Conservation (phyloP, 37 sponge, comb jelly and placozoan species). For the Ephydatia muelleri region DNA sequence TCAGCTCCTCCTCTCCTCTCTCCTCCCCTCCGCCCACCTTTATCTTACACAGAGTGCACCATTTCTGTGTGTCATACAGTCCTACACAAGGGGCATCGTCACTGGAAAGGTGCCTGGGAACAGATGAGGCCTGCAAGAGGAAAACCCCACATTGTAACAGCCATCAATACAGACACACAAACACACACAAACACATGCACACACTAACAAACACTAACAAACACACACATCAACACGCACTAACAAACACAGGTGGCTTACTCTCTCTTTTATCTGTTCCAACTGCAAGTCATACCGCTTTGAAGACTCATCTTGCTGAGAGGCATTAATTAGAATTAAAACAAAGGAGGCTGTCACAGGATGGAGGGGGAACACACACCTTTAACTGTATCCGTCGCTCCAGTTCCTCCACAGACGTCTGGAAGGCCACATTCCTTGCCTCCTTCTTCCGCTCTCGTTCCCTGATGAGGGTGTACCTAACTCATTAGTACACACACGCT, state of each 20-base stretch:
- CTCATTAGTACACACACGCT: not conserved
- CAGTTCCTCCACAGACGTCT: conserved; percentile 55
- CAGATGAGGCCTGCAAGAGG: not conserved
- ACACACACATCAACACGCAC: not conserved
- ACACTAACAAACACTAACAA: not conserved
- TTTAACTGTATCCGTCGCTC: conserved; percentile 76
- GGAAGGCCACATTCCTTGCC: conserved; percentile 59
- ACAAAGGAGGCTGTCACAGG: not conserved
- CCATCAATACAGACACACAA: not conserved
- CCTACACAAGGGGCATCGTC: conserved; percentile 72
- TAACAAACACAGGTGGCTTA: too few relatives aligned
- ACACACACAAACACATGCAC: conserved; percentile 4
- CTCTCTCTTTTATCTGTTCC: conserved; percentile 75
- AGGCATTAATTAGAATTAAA: not conserved
- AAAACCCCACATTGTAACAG: too few relatives aligned
- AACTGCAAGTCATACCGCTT: conserved; percentile 66
- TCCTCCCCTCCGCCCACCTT: conserved; percentile 13
- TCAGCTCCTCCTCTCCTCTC: not conserved
- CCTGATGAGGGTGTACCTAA: conserved; percentile 15
- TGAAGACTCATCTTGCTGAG: conserved; percentile 73
- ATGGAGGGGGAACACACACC: conserved; percentile 16
- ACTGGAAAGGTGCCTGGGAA: conserved; percentile 53
- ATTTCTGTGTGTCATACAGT: conserved; percentile 61
- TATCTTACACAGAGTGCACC: conserved; percentile 74
- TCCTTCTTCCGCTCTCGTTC: conserved; percentile 74